Evolutionary conservation across 35 echinoderm and acorn worm species (phyloP).

Genomic region (Ptychodera flava): DNA sequence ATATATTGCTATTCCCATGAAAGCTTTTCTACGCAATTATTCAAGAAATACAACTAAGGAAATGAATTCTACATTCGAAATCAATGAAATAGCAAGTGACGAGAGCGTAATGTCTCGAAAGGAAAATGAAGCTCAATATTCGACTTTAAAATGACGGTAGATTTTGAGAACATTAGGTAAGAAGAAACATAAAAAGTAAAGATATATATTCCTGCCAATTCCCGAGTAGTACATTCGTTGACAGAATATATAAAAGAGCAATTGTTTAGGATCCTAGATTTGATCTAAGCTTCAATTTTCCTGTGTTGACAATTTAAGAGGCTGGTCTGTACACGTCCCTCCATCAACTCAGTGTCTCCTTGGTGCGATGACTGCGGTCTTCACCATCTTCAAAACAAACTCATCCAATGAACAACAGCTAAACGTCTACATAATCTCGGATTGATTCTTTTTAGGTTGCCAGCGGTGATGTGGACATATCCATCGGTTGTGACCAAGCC

Average conservation of each 20-base stretch:
- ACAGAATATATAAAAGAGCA: not conserved
- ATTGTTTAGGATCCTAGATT: not conserved
- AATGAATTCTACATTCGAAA: no score
- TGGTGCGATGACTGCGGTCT: not conserved
- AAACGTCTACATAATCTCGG: no score
- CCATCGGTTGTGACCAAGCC: constrained; percentile 68
- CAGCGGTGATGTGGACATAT: constrained; percentile 60
- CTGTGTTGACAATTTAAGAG: not conserved
- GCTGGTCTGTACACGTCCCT: no score
- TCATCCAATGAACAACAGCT: not conserved
- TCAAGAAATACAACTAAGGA: no score
- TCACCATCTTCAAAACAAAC: not conserved
- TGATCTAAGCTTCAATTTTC: no score
- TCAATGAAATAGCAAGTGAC: no score
- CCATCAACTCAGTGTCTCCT: not conserved
- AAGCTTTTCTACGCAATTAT: no score
- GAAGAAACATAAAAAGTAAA: not conserved
- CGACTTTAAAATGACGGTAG: not conserved
- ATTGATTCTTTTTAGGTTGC: constrained; percentile 33
- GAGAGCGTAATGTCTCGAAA: no score
- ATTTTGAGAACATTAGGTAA: not conserved
- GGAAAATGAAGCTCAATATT: not conserved
- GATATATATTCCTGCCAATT: not conserved
- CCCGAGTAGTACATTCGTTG: not conserved
- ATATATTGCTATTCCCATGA: no score